A percentile compares a stretch with the other conserved stretches of the same genome.
These are phyloP conservation scores for Parapsyche elsis DNA, from an alignment of 1,140 invertebrate species.

Conservation along the genomic window DNA sequence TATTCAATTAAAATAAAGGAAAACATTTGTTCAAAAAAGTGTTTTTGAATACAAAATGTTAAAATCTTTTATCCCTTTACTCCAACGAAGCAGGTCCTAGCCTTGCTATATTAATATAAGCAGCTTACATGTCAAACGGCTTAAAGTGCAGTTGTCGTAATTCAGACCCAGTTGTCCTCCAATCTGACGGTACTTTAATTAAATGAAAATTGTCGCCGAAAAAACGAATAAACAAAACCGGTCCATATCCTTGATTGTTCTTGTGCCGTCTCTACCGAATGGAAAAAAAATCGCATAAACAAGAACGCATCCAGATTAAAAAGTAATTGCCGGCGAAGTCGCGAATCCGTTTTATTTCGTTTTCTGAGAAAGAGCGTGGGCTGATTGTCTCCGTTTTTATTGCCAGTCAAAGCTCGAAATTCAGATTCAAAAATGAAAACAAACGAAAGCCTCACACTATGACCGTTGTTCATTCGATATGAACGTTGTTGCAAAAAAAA, in stretches of 20 bases:
- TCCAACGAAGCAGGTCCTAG: no score
- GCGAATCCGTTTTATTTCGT: slow-evolving; percentile 2
- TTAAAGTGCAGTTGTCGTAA: slow-evolving; percentile 11
- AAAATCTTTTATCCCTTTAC: no score
- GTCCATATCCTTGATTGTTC: background rate
- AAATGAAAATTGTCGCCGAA: slow-evolving; percentile 1
- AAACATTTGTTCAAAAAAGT: no score
- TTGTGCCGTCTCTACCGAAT: background rate
- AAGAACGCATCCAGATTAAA: slow-evolving; percentile 21
- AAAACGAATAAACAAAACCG: slow-evolving; percentile 21
- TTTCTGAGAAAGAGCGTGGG: background rate
- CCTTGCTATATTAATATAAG: background rate
- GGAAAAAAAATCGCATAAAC: slow-evolving; percentile 10
- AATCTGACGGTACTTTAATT: slow-evolving; percentile 28
- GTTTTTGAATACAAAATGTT: no score
- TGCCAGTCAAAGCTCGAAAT: background rate
- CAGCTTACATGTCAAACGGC: background rate
- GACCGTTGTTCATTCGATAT: no score
- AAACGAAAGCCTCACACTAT: background rate
- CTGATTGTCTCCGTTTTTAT: slow-evolving; percentile 8
- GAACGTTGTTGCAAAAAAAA: no score
- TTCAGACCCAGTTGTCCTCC: background rate
- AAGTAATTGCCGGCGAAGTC: slow-evolving; percentile 18
- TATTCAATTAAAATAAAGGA: no score
- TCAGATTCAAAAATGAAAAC: background rate